These are phyloP conservation scores for Tretioscincus oriximinensis DNA, from an alignment of 2,113 vertebrate genomes.

Conservation along the genomic window DNA sequence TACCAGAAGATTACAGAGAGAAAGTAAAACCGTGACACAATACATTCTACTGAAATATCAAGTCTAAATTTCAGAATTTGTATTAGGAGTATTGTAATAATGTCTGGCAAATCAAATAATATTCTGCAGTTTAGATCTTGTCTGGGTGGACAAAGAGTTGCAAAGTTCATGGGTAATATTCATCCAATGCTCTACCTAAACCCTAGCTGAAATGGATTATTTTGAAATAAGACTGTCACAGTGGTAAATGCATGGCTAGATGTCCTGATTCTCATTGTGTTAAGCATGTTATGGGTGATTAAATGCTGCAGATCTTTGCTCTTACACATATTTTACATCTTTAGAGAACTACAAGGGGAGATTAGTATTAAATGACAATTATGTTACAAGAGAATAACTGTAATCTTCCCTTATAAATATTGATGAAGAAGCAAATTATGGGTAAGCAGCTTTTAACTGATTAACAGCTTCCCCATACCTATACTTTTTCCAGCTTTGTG, in stretches of 20 bases:
- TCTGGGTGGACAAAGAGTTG: background rate
- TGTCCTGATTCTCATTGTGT: background rate
- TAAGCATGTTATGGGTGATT: conserved; percentile 19
- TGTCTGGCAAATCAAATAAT: no score
- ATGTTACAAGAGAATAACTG: conserved; percentile 11
- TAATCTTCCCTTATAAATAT: conserved; percentile 29
- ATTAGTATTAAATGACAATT: conserved; percentile 14
- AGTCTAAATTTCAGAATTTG: no score
- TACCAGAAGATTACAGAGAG: no score
- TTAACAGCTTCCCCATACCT: background rate
- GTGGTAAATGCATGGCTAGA: background rate
- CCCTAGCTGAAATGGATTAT: background rate
- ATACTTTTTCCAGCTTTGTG: background rate
- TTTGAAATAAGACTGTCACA: conserved; percentile 9
- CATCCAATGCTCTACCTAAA: background rate
- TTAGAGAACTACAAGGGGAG: conserved; percentile 17
- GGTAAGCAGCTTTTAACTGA: background rate
- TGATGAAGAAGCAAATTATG: conserved; percentile 15
- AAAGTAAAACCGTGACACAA: no score
- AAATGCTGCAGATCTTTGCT: conserved; percentile 2
- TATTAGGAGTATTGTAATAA: no score
- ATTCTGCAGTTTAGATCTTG: no score
- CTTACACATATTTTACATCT: conserved; percentile 4
- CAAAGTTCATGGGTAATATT: background rate
- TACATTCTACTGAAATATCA: no score